Evolutionary conservation across 1,140 invertebrate genomes (phyloP), one percentile per base, ranked within the genome.

Genomic region (Drosophila serrata): DNA sequence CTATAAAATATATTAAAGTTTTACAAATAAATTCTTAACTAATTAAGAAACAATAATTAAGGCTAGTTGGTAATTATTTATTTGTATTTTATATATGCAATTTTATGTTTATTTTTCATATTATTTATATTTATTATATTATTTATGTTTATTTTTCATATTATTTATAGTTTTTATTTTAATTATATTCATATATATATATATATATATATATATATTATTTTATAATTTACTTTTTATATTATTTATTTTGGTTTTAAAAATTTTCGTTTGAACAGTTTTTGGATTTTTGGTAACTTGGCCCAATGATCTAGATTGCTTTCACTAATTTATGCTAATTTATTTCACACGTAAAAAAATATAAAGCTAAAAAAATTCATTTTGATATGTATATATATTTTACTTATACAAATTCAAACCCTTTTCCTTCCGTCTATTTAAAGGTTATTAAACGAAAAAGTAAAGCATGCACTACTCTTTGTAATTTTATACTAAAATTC

Each of bases 251-350:
- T 35, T 9, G 2, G 17, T 53, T 22, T 35, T 0, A 8, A 7
- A 3, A 4, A 19, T 13, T 33, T 19, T 4, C 24, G 24, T 31
- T 51, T 33, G 1, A 22, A 13, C 6, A 8, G 4, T 19, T 22
- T 35, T 8, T 53, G n/a, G n/a, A 9, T 51, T 35, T 22, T 35
- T 22, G 17, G 31, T 22, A 6, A 53, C 13, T 9, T 53, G 31
- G 2, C 17, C 31, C 49, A 35, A 17, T 53, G 17, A 22, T 53
- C 49, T 31, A 53, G 17, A 53, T 53, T 35, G 15, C 17, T 53
- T 53, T 53, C 7, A 22, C 31, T 15, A 53, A 53, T 53, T 9
- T 22, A 53, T 53, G 49, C 49, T 53, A 53, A 53, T 53, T 53
- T 53, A 13, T 22, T 1, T 1, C 9, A 9, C 49, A 35, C 49